Base-by-base conservation (phyloP, 2,888 invertebrate species). In the Perithous albicinctus region DNA sequence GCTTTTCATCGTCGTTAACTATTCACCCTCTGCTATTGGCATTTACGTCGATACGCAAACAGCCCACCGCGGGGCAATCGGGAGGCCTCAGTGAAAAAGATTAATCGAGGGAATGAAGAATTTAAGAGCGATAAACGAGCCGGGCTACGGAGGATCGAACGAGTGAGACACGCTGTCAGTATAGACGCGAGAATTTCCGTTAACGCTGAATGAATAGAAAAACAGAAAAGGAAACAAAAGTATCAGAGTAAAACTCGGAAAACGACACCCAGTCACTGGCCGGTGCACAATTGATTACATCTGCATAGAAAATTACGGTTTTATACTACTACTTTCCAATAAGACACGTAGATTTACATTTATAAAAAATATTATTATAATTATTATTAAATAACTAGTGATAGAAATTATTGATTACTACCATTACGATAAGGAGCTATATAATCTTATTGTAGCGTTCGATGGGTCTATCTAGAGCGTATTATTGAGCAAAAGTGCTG, bases 251-350 rank as follows among this genome's bases (percentile, higher is more conserved):
- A 67, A 78, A 64, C 32, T 61, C 64, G 56, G 43, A 59, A 59
- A 77, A 67, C 43, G 46, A 78, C 72, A 77, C 64, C 77, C 82
- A 81, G 77, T 83, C 73, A 75, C 64, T 84, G 81, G 83, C 80
- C 84, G 84, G 85, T 85, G 85, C 85, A 85, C 83, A 85, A 85
- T 77, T 54, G 73, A 73, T 76, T 76, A 76, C 82, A 66, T 73
- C 83, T 81, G 81, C 81, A 67, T 78, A 75, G 56, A 83, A 63
- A 66, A 38, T 83, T 76, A 38, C 83, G 78, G 48, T 78, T 84
- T 80, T 80, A 73, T 70, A 70, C 67, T 67, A 74, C 66, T 70
- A 78, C 73, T 82, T 80, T 84, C 82, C 18, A 76, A n/a, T 77
- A 77, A 79, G 63, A 51, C 78, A 77, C 63, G 80, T 80, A 73